Conservation (phyloP, 2,888 invertebrate species). For the Branchellion lobata region DNA sequence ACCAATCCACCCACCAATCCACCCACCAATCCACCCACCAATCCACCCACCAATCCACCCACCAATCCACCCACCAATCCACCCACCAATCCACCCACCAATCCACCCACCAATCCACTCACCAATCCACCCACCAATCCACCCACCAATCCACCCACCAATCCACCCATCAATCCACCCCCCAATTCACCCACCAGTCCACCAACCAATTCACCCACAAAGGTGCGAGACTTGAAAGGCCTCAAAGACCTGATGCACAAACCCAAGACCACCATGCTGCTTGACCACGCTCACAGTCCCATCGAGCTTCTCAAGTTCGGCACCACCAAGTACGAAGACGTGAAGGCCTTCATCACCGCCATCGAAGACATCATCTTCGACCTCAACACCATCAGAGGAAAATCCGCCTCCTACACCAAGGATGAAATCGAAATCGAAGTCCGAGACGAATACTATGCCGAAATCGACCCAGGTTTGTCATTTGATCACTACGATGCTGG, state of each 20-base stretch:
- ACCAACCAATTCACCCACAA: no score
- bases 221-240: conserved; percentile 51
- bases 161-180: no score
- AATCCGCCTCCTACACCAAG: conserved; percentile 60
- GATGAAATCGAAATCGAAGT: conserved; percentile 62
- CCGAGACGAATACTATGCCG: conserved; percentile 61
- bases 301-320: conserved; percentile 95
- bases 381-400: conserved; percentile 58
- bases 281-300: conserved; percentile 92
- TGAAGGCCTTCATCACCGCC: conserved; percentile 85
- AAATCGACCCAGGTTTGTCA: conserved; percentile 57
- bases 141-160: no score
- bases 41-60: no score
- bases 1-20: no score
- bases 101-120: no score
- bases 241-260: conserved; percentile 59
- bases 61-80: no score
- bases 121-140: no score
- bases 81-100: no score
- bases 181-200: neutral
- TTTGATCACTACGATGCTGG: no score
- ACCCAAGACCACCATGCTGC: conserved; percentile 64
- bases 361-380: conserved; percentile 82
- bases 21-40: no score
- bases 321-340: conserved; percentile 80